Conservation (phyloP, 2,888 invertebrate genomes). For the Iphiclides podalirius region DNA sequence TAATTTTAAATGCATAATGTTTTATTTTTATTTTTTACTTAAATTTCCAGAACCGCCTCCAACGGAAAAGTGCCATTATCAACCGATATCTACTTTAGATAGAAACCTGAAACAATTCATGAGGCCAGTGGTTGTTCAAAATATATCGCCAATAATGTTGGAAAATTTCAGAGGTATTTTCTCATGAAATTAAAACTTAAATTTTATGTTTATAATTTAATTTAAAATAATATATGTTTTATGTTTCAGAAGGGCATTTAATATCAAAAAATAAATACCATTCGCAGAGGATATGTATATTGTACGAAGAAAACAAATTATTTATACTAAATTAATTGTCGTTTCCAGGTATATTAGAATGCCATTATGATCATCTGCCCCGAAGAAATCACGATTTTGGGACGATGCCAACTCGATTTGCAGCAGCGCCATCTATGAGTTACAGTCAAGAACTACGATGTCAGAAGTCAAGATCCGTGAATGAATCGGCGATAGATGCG, state of each 20-base stretch:
- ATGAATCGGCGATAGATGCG: conserved; percentile 66
- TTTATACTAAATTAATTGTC: no score
- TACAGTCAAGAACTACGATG: conserved; percentile 47
- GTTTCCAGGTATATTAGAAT: conserved; percentile 74
- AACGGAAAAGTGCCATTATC: conserved; percentile 72
- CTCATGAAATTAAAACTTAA: no score
- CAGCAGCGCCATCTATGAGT: conserved; percentile 59
- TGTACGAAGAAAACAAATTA: no score
- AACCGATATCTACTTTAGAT: conserved; percentile 71
- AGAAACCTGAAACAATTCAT: conserved; percentile 74
- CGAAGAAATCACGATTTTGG: conserved; percentile 61
- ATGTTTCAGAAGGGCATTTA: no score
- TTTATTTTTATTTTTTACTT: conserved; percentile 22
- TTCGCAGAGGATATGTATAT: no score
- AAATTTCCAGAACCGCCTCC: conserved; percentile 70
- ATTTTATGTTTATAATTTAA: no score
- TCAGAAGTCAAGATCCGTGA: conserved; percentile 48
- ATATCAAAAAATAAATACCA: no score
- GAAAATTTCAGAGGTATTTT: conserved; percentile 78
- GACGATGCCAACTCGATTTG: conserved; percentile 45
- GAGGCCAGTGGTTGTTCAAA: conserved; percentile 72
- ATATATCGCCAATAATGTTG: conserved; percentile 75
- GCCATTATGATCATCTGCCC: conserved; percentile 82
- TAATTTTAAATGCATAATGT: background rate
- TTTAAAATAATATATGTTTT: no score